Evolutionary conservation across 1,140 invertebrate species (phyloP).

Genomic region (Brachionus calyciflorus): DNA sequence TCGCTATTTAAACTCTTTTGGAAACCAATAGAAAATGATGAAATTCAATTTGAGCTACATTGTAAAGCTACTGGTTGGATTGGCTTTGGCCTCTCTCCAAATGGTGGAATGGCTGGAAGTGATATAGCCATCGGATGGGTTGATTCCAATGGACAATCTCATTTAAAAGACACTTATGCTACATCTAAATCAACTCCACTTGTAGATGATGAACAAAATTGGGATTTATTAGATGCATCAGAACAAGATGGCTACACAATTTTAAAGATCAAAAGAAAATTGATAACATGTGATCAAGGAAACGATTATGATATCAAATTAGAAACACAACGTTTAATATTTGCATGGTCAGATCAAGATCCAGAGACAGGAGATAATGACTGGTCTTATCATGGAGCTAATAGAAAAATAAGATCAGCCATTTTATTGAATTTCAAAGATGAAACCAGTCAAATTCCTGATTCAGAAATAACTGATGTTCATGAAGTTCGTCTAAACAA

Average conservation of each 20-base stretch:
- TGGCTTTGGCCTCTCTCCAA: slow-evolving; percentile 74
- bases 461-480: slow-evolving; percentile 6
- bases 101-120: slow-evolving; percentile 72
- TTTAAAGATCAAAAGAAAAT: slow-evolving; percentile 11
- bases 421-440: slow-evolving; percentile 21
- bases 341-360: slow-evolving; percentile 21
- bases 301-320: slow-evolving; percentile 28
- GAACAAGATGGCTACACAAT: slow-evolving; percentile 13
- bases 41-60: slow-evolving; percentile 37
- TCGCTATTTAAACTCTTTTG: background rate
- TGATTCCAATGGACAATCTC: background rate
- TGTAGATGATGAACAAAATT: background rate
- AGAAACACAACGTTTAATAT: slow-evolving; percentile 2
- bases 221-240: background rate
- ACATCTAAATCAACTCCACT: background rate
- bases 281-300: background rate
- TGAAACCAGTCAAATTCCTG: background rate
- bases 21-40: slow-evolving; percentile 16
- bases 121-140: slow-evolving; percentile 73
- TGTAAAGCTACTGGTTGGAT: slow-evolving; percentile 71
- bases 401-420: background rate
- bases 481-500: background rate
- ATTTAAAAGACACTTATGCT: slow-evolving; percentile 17
- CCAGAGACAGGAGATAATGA: background rate
- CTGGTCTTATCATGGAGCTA: slow-evolving; percentile 32